Conservation (phyloP, 2,888 invertebrate species). For the Thalpophila matura region DNA sequence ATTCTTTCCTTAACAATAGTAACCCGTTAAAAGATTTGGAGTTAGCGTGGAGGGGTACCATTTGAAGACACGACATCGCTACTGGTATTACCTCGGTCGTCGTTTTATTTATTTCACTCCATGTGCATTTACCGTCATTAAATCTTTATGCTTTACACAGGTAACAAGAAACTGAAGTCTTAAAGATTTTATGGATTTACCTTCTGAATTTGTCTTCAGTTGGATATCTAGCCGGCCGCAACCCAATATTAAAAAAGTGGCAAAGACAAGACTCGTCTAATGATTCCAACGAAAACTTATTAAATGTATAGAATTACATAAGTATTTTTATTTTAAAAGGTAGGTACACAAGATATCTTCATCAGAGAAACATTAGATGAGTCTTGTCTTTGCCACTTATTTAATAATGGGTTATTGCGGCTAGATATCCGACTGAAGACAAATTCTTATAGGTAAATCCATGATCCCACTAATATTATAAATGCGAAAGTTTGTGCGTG, state of each 20-base stretch:
- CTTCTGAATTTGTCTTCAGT: background rate
- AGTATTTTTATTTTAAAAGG: background rate
- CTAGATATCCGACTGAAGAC: too few relatives aligned
- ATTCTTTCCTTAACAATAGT: conserved; percentile 66
- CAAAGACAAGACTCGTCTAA: background rate
- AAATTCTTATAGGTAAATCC: too few relatives aligned
- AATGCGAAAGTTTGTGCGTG: too few relatives aligned
- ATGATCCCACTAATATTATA: too few relatives aligned
- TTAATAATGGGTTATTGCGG: too few relatives aligned
- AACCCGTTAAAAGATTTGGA: conserved; percentile 65
- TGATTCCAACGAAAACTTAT: background rate
- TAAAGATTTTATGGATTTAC: background rate
- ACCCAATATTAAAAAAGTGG: background rate
- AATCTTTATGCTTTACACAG: conserved; percentile 18
- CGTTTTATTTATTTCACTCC: conserved; percentile 39
- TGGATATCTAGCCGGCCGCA: background rate
- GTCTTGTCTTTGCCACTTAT: too few relatives aligned
- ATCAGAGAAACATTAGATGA: too few relatives aligned
- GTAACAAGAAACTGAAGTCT: conserved; percentile 7
- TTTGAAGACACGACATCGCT: conserved; percentile 65
- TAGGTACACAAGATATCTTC: conserved; percentile 8
- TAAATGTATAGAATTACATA: background rate
- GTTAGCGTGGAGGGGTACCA: conserved; percentile 64
- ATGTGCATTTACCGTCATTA: conserved; percentile 41
- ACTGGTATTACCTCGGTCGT: conserved; percentile 19